A percentile compares a stretch with the other conserved stretches of the same genome.
Evolutionary conservation across 2,797 vertebrate genomes (phyloP).

Genomic region (Scyliorhinus canicula): DNA sequence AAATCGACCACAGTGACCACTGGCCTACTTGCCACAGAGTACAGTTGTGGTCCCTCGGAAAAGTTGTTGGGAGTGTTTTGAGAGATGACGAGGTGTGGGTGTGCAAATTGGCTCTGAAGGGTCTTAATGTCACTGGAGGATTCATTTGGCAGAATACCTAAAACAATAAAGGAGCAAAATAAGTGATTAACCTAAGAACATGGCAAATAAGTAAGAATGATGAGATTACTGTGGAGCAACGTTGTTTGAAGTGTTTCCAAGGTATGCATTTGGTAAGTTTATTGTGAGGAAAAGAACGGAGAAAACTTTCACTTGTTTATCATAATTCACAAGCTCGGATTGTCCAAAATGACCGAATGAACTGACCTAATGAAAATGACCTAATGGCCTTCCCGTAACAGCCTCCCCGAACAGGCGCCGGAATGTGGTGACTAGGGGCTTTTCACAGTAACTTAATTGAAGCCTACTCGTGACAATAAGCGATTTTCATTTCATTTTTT

Average conservation of each 20-base stretch:
- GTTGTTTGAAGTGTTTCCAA: background rate
- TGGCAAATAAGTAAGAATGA: background rate
- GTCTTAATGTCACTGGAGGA: background rate
- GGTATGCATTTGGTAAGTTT: background rate
- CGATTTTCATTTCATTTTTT: too few relatives aligned
- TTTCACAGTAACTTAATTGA: too few relatives aligned
- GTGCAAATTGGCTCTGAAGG: background rate
- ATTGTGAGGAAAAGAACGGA: background rate
- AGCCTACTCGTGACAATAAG: too few relatives aligned
- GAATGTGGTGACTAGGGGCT: too few relatives aligned
- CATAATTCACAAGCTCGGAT: background rate
- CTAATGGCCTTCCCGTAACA: too few relatives aligned
- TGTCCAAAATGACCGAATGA: background rate
- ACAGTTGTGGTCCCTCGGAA: background rate
- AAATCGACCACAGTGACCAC: background rate
- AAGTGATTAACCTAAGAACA: background rate
- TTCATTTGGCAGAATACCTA: background rate
- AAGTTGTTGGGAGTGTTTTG: background rate
- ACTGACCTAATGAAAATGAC: too few relatives aligned
- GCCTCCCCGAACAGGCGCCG: too few relatives aligned
- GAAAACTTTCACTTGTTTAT: background rate
- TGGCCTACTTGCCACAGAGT: background rate
- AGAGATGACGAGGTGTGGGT: background rate
- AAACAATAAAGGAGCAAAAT: background rate
- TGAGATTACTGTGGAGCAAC: background rate